Conservation (phyloP, 2,113 vertebrate genomes). For the Cromileptes altivelis region DNA sequence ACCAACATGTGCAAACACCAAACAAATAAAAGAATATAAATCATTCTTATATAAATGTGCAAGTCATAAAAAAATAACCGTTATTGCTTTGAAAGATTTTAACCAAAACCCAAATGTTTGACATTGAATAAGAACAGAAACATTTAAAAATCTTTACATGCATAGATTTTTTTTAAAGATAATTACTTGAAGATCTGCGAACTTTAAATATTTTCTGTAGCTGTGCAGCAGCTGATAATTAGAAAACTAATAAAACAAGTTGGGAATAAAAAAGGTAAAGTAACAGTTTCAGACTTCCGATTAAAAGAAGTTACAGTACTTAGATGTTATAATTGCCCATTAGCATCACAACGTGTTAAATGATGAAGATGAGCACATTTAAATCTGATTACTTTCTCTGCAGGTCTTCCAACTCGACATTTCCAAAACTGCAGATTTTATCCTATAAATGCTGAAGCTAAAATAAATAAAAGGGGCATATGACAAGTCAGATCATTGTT, state of each 20-base stretch:
- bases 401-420: not conserved
- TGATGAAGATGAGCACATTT: not conserved
- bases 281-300: not conserved
- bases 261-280: not conserved
- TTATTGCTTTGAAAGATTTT: conserved; percentile 16
- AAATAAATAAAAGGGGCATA: not conserved
- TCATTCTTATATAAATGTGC: conserved; percentile 2
- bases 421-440: not conserved
- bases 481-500: not conserved
- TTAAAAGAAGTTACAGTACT: not conserved
- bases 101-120: not conserved
- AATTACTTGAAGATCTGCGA: not conserved
- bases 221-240: not conserved
- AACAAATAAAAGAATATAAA: not conserved
- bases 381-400: not conserved
- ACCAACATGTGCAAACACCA: conserved; percentile 11
- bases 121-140: not conserved
- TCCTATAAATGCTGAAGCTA: not conserved
- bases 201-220: not conserved
- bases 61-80: not conserved
- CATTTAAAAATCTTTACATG: conserved; percentile 2
- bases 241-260: not conserved
- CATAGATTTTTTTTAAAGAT: not conserved
- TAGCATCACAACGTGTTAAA: conserved; percentile 9
- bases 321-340: not conserved